Evolutionary conservation across 2,113 vertebrate species (phyloP).

Genomic region (Chionomys nivalis): DNA sequence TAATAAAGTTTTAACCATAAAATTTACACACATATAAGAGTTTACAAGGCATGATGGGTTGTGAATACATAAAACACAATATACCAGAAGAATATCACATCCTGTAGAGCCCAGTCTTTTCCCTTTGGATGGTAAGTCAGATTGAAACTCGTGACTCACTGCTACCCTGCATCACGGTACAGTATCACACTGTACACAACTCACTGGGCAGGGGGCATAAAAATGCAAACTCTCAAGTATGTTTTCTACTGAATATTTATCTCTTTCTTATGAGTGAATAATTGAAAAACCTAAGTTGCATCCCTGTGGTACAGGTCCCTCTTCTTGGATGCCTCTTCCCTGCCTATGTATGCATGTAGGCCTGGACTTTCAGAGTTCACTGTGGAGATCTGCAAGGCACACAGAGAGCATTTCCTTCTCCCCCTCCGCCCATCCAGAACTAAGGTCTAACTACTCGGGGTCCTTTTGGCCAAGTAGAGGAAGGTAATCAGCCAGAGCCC

Average conservation of each 20-base stretch:
- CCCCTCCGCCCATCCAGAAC: neutral
- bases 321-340: neutral
- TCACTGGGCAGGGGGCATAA: neutral
- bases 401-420: fast-evolving
- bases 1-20: neutral
- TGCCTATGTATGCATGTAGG: neutral
- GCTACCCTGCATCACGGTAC: too few relatives aligned
- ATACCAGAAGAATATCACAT: too few relatives aligned
- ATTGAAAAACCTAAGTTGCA: neutral
- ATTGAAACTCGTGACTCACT: too few relatives aligned
- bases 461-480: neutral
- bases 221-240: neutral
- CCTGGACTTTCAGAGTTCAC: neutral
- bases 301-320: neutral
- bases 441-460: too few relatives aligned
- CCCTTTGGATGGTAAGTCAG: neutral
- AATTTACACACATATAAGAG: neutral
- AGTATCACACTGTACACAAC: too few relatives aligned
- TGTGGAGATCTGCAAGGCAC: neutral
- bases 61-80: neutral
- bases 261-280: too few relatives aligned
- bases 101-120: neutral
- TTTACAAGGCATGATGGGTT: neutral
- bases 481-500: neutral
- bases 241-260: neutral